Evolutionary conservation across 1,140 invertebrate genomes (phyloP).

Genomic region (Marisa cornuarietis): DNA sequence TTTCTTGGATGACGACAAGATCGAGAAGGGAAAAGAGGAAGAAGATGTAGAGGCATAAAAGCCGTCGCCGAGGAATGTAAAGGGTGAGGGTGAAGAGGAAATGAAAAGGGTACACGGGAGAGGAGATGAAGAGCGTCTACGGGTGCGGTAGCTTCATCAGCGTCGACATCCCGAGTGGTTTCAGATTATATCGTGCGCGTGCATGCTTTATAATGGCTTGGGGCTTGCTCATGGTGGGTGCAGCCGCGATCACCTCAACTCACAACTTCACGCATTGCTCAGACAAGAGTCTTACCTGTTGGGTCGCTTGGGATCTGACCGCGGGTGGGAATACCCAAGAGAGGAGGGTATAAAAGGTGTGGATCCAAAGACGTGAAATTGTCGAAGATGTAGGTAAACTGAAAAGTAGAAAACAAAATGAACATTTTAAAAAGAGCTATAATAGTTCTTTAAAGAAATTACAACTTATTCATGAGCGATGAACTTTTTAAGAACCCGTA

Average conservation of each 20-base stretch:
- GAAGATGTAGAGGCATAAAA: background rate
- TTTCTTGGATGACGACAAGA: background rate
- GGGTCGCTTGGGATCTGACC: slow-evolving; percentile 56
- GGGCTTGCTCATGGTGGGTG: background rate
- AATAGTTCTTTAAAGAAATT: too few species aligned
- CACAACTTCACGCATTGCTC: too few species aligned
- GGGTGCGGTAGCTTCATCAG: background rate
- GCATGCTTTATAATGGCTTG: background rate
- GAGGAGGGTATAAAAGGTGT: slow-evolving; percentile 58
- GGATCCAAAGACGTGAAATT: slow-evolving; percentile 57
- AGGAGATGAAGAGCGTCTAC: slow-evolving; percentile 4
- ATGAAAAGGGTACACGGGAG: background rate
- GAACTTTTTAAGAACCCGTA: too few species aligned
- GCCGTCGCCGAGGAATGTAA: background rate
- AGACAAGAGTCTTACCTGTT: slow-evolving; percentile 48
- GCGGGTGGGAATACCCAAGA: slow-evolving; percentile 61
- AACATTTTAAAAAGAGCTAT: too few species aligned
- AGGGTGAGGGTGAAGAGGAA: background rate
- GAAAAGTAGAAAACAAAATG: slow-evolving; percentile 9
- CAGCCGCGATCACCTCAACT: background rate
- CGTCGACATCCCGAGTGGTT: background rate
- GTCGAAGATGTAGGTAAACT: slow-evolving; percentile 63
- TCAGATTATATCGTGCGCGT: background rate
- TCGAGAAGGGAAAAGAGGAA: background rate
- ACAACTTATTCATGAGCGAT: too few species aligned